phyloP scores from a whole-genome alignment of 2,797 vertebrate genomes.

The Crax fasciolata region DNA sequence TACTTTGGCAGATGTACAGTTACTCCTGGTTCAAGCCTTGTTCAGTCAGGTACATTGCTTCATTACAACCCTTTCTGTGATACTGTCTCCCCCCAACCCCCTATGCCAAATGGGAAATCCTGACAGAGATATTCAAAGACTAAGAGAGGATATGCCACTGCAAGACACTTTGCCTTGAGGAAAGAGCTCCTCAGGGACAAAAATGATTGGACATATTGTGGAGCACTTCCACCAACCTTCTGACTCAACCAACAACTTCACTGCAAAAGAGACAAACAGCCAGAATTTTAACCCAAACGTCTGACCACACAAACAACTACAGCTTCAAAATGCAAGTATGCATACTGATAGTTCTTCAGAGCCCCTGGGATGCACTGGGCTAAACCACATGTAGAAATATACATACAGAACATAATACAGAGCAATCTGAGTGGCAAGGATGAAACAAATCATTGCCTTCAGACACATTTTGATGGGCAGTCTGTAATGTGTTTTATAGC shows the following conservation, averaged over 20 bases:
- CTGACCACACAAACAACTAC: neutral
- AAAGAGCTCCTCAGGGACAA: neutral
- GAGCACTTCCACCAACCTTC: neutral
- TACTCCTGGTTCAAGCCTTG: neutral
- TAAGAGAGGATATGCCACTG: neutral
- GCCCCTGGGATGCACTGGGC: neutral
- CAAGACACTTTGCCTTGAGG: neutral
- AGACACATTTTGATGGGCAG: neutral
- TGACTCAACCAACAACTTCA: neutral
- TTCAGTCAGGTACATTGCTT: neutral
- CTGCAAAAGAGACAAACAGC: neutral
- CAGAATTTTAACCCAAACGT: neutral
- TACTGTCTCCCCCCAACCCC: neutral
- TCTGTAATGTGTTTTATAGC: neutral
- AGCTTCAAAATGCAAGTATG: neutral
- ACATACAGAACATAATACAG: neutral
- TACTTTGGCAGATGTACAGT: neutral
- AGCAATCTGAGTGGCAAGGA: neutral
- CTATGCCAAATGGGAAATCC: neutral
- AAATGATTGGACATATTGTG: neutral
- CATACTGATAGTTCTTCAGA: neutral
- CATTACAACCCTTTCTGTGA: neutral
- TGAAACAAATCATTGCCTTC: neutral
- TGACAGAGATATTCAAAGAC: neutral
- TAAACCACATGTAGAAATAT: neutral